phyloP scores from a whole-genome alignment of 2,113 vertebrate genomes.

The Colinus virginianus region DNA sequence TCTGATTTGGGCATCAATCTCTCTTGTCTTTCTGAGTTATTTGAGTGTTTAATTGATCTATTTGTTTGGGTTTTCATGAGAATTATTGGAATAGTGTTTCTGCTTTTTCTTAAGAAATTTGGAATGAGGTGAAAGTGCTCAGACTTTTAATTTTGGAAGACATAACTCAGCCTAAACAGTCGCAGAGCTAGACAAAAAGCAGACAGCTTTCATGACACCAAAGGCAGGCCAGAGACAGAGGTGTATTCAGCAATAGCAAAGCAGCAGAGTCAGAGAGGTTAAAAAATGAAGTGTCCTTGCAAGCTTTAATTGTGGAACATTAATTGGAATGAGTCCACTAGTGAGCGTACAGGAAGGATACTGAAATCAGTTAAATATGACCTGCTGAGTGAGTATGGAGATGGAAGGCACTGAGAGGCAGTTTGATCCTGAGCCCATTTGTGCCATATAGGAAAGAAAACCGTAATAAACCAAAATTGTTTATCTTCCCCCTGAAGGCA shows the following conservation, averaged over 20 bases:
- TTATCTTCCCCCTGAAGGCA: constrained; percentile 19
- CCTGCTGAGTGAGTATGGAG: not conserved
- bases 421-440: constrained; percentile 24
- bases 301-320: not conserved
- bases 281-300: not conserved
- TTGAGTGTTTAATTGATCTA: constrained; percentile 4
- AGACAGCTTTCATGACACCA: not conserved
- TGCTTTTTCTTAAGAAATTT: constrained; percentile 12
- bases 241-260: constrained; percentile 6
- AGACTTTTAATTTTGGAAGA: constrained; percentile 32
- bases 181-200: constrained; percentile 1
- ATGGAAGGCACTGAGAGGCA: constrained; percentile 19
- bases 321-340: constrained; percentile 7
- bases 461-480: constrained; percentile 10
- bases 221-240: not conserved
- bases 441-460: constrained; percentile 26
- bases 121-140: not conserved
- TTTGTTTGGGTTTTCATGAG: constrained; percentile 31
- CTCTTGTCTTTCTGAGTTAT: constrained; percentile 22
- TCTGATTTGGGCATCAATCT: not conserved
- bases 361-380: not conserved
- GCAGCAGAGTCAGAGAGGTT: not conserved
- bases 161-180: not conserved
- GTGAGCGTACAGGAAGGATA: not conserved
- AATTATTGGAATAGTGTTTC: not conserved